phyloP scores from a whole-genome alignment of 2,888 invertebrate species.

The Aelia acuminata region DNA sequence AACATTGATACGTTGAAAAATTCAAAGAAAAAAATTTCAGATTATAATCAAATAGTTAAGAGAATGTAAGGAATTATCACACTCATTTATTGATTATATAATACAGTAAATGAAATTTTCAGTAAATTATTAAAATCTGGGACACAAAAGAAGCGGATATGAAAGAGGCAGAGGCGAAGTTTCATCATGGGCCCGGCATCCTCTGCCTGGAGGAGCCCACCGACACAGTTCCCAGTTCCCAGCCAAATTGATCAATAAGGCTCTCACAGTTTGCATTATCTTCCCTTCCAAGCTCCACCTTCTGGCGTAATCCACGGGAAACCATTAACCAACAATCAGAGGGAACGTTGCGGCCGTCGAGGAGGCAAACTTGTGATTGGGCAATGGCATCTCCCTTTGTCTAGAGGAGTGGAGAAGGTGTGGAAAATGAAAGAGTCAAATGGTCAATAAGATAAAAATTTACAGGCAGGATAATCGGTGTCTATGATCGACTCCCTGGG shows the following conservation, averaged over 20 bases:
- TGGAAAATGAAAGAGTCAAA: no score
- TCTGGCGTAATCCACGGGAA: constrained; percentile 10
- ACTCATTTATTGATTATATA: no score
- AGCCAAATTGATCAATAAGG: constrained; percentile 32
- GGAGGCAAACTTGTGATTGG: background rate
- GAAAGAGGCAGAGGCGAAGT: background rate
- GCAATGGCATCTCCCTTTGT: background rate
- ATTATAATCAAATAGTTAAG: no score
- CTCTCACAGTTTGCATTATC: constrained; percentile 34
- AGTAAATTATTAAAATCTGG: no score
- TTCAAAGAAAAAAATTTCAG: no score
- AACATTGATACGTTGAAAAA: no score
- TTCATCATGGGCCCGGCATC: background rate
- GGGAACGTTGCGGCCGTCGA: background rate
- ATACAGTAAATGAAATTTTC: no score
- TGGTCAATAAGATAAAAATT: background rate
- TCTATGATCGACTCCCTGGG: no score
- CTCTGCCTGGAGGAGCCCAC: background rate
- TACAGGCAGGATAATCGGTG: no score
- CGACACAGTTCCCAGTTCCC: constrained; percentile 22
- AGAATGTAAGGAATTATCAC: no score
- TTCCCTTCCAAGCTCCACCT: background rate
- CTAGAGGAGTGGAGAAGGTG: background rate
- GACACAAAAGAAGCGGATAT: no score
- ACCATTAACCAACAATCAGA: constrained; percentile 20